Percentiles rank a stretch among this genome's conserved stretches.
Evolutionary conservation across 2,888 invertebrate species (phyloP).

Genomic region (Tinea semifulvella): DNA sequence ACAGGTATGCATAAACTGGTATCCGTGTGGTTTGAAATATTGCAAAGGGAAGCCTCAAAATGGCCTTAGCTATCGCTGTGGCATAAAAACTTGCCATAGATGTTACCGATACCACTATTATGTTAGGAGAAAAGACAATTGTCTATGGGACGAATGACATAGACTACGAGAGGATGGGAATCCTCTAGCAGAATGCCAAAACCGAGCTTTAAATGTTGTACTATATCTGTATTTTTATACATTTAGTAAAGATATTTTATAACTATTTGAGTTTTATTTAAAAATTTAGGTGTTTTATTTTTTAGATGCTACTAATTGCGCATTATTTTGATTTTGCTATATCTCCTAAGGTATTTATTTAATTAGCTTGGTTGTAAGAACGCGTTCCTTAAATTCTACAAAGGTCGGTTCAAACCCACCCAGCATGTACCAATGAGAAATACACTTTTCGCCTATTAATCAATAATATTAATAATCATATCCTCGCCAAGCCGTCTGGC

Average conservation of each 20-base stretch:
- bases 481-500: no score
- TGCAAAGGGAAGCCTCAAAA: constrained; percentile 83
- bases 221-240: constrained; percentile 6
- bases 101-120: constrained; percentile 90
- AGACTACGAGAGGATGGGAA: not conserved
- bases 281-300: not conserved
- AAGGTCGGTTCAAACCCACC: no score
- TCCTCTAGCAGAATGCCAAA: not conserved
- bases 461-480: no score
- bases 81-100: constrained; percentile 93
- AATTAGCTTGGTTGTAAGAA: no score
- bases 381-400: no score
- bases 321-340: no score
- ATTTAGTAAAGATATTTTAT: constrained; percentile 6
- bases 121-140: constrained; percentile 82
- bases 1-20: constrained; percentile 88
- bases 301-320: no score
- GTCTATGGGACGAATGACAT: constrained; percentile 81
- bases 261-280: not conserved
- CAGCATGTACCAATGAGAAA: no score
- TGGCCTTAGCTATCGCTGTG: constrained; percentile 84
- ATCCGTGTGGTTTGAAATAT: constrained; percentile 94
- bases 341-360: no score
- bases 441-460: no score
- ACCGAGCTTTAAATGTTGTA: constrained; percentile 8